Conservation (phyloP, 2,113 vertebrate species). For the Plecotus auritus region DNA sequence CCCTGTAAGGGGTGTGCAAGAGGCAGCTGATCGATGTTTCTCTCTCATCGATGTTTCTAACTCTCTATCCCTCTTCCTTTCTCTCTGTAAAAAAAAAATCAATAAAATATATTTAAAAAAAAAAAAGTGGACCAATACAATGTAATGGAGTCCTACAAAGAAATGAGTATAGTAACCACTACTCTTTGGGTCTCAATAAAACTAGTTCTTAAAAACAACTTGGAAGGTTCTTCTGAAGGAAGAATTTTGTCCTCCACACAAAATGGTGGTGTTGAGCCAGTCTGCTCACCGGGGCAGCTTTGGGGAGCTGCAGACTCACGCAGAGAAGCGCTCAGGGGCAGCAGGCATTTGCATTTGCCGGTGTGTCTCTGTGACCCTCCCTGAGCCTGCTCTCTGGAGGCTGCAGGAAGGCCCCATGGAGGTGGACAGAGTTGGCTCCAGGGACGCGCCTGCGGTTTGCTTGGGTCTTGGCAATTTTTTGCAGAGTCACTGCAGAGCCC, state of each 20-base stretch:
- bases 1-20: no score
- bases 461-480: background rate
- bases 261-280: background rate
- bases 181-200: background rate
- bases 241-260: background rate
- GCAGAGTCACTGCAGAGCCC: background rate
- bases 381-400: background rate
- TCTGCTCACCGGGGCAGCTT: background rate
- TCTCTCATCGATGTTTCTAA: no score
- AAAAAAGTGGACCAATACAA: background rate
- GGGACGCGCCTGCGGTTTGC: background rate
- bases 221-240: background rate
- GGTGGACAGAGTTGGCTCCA: background rate
- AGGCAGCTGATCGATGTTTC: no score
- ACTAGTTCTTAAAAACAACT: background rate
- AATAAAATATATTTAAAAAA: no score
- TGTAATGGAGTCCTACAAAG: background rate
- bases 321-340: background rate
- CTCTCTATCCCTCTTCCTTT: no score
- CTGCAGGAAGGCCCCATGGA: background rate
- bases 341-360: fast-evolving
- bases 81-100: no score
- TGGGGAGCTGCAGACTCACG: background rate
- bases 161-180: background rate
- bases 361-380: background rate